These are phyloP conservation scores for Chrysina gloriosa DNA, from an alignment of 2,888 invertebrate genomes.

Conservation along the genomic window DNA sequence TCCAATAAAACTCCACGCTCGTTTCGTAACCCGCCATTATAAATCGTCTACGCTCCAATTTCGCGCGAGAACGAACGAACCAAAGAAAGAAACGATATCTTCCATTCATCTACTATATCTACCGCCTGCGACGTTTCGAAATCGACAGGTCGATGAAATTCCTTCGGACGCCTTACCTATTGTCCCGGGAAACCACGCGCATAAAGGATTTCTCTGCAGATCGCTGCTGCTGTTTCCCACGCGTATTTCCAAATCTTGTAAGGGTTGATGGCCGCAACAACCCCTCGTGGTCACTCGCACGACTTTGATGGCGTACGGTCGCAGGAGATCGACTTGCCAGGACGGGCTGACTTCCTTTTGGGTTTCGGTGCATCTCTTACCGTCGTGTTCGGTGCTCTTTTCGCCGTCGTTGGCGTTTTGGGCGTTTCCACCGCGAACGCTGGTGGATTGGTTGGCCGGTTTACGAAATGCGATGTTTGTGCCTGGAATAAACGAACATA, in stretches of 20 bases:
- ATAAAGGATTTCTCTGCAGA: conserved; percentile 87
- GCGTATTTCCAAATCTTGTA: conserved; percentile 88
- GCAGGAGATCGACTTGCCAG: conserved; percentile 91
- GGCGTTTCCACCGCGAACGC: conserved; percentile 85
- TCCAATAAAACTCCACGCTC: neutral
- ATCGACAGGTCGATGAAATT: too few relatives aligned
- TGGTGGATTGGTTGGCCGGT: conserved; percentile 91
- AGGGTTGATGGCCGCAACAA: conserved; percentile 87
- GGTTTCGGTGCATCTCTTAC: conserved; percentile 89
- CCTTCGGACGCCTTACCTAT: conserved; percentile 72
- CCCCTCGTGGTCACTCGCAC: conserved; percentile 88
- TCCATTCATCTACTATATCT: conserved; percentile 1
- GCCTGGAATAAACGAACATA: conserved; percentile 66
- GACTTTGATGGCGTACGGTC: conserved; percentile 86
- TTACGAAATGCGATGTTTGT: conserved; percentile 88
- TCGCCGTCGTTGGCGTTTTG: conserved; percentile 91
- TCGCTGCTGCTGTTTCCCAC: conserved; percentile 93
- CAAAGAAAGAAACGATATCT: neutral
- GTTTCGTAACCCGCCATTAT: neutral
- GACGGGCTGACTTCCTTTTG: conserved; percentile 90
- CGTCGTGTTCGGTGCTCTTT: conserved; percentile 85
- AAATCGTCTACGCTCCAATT: conserved; percentile 14
- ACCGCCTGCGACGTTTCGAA: neutral
- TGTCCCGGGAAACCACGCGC: conserved; percentile 94
- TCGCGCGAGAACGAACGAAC: conserved; percentile 1